phyloP scores from a whole-genome alignment of 1,140 invertebrate genomes.

The Bombus huntii region DNA sequence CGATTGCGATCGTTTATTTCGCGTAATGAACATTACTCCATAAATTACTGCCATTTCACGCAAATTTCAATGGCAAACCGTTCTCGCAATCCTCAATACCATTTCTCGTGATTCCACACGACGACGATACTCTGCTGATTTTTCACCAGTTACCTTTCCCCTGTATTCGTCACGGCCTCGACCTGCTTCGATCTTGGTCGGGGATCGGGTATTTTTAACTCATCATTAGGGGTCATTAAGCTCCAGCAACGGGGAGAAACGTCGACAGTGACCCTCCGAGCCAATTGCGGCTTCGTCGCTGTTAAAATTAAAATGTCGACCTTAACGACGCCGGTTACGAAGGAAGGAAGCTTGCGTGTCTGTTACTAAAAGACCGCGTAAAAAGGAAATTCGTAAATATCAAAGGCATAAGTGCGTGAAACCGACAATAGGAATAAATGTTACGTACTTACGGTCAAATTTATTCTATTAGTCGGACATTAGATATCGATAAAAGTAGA shows the following conservation, averaged over 20 bases:
- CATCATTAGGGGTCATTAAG: constrained; percentile 37
- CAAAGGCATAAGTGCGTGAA: not conserved
- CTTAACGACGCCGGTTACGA: not conserved
- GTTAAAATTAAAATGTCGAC: constrained; percentile 35
- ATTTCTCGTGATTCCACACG: too few relatives aligned
- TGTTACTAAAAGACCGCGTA: not conserved
- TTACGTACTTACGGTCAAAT: not conserved
- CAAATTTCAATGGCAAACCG: constrained; percentile 8
- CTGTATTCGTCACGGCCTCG: constrained; percentile 1
- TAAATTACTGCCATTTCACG: not conserved
- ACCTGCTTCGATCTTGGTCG: constrained; percentile 5
- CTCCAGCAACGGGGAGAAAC: not conserved
- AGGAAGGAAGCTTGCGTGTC: not conserved
- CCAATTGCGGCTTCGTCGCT: constrained; percentile 8
- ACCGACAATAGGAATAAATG: too few relatives aligned
- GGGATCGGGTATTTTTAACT: constrained; percentile 40
- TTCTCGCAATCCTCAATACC: not conserved
- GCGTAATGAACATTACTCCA: constrained; percentile 4
- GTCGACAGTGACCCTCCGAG: constrained; percentile 30
- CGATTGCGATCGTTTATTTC: constrained; percentile 16
- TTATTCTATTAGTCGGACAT: too few relatives aligned
- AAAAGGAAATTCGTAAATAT: not conserved
- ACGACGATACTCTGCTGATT: not conserved
- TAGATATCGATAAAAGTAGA: too few relatives aligned
- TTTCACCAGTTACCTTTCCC: not conserved